A percentile compares a stretch with the other conserved stretches of the same genome.
These are phyloP conservation scores for Pseudomyrmex dendroicus DNA, from an alignment of 1,140 invertebrate genomes.

Conservation along the genomic window DNA sequence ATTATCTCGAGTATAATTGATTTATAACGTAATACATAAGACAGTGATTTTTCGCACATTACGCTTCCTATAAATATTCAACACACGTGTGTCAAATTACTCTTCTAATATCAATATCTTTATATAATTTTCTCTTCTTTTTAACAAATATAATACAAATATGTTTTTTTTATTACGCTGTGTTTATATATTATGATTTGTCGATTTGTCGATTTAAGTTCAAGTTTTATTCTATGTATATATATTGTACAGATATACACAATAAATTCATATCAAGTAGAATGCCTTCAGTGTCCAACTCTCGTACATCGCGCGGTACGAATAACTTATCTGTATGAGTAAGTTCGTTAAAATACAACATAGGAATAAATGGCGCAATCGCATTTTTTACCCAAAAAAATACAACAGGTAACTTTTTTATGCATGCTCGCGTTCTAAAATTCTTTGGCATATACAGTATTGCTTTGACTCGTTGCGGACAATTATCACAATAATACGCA, in stretches of 20 bases:
- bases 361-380: constrained; percentile 1
- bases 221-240: too few relatives aligned
- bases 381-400: constrained; percentile 15
- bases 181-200: too few relatives aligned
- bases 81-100: too few relatives aligned
- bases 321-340: constrained; percentile 14
- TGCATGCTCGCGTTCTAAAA: constrained; percentile 14
- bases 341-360: constrained; percentile 32
- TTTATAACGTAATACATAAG: too few relatives aligned
- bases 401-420: constrained; percentile 20
- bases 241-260: background rate
- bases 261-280: constrained; percentile 6
- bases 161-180: too few relatives aligned
- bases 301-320: background rate
- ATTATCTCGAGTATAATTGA: too few relatives aligned
- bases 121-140: too few relatives aligned
- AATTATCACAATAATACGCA: constrained; percentile 18
- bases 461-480: constrained; percentile 10
- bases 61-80: too few relatives aligned
- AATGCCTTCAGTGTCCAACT: background rate
- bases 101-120: too few relatives aligned
- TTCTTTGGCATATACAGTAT: constrained; percentile 7
- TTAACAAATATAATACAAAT: too few relatives aligned
- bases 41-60: too few relatives aligned
- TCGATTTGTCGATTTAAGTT: too few relatives aligned